Conservation (phyloP, 2,113 vertebrate species). For the human region GRCh38 chrX:153838001-153838500, state of each 20-base stretch:
- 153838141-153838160: too few relatives aligned
- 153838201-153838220: neutral
- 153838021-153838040: neutral
- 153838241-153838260: neutral
- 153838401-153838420: neutral
- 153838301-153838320: neutral
- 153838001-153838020: neutral
- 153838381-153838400: neutral
- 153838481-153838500: neutral
- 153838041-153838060: neutral
- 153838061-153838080: neutral
- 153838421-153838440: neutral
- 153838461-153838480: neutral
- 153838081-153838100: too few relatives aligned
- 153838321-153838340: neutral
- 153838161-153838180: too few relatives aligned
- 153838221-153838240: neutral
- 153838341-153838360: neutral
- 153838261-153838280: neutral
- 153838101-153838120: too few relatives aligned
- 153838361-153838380: neutral
- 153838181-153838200: neutral
- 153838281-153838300: neutral
- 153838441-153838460: neutral
- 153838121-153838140: too few relatives aligned